Conservation (phyloP, 2,797 vertebrate genomes). For the Selene dorsalis region DNA sequence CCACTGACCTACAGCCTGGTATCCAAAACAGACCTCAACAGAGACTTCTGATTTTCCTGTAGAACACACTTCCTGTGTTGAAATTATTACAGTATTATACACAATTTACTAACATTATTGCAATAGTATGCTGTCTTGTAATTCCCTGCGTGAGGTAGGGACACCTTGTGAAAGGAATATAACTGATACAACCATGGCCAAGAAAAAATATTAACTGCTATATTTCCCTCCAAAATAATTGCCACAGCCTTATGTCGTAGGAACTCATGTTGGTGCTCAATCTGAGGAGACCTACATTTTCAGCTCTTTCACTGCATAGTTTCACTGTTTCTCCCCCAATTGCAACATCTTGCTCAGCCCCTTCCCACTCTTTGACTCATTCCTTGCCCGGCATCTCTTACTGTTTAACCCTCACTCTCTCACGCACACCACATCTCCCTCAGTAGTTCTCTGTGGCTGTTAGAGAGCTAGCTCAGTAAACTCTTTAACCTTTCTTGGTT, state of each 20-base stretch:
- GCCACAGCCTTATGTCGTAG: not conserved
- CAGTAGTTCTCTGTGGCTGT: constrained; percentile 16
- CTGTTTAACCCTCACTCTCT: not conserved
- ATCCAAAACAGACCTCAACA: constrained; percentile 8
- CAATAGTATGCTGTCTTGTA: not conserved
- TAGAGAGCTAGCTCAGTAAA: constrained; percentile 42
- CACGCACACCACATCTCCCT: constrained; percentile 5
- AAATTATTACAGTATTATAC: not conserved
- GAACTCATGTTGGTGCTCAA: constrained; percentile 10
- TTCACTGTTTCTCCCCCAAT: constrained; percentile 1
- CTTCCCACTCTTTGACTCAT: not conserved
- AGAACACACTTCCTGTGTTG: not conserved
- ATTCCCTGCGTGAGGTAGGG: too few species aligned
- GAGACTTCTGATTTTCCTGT: not conserved
- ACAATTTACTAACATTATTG: not conserved
- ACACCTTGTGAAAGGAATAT: not conserved
- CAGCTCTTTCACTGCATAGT: not conserved
- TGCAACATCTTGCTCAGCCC: constrained; percentile 1
- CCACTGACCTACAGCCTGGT: constrained; percentile 28
- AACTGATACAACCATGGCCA: constrained; percentile 18
- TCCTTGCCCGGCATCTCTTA: not conserved
- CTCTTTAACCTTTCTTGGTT: constrained; percentile 38
- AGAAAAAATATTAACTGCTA: not conserved
- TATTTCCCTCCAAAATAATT: constrained; percentile 4
- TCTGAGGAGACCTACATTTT: constrained; percentile 29